phyloP scores from a whole-genome alignment of 2,113 vertebrate genomes.

The Odocoileus hemionus region DNA sequence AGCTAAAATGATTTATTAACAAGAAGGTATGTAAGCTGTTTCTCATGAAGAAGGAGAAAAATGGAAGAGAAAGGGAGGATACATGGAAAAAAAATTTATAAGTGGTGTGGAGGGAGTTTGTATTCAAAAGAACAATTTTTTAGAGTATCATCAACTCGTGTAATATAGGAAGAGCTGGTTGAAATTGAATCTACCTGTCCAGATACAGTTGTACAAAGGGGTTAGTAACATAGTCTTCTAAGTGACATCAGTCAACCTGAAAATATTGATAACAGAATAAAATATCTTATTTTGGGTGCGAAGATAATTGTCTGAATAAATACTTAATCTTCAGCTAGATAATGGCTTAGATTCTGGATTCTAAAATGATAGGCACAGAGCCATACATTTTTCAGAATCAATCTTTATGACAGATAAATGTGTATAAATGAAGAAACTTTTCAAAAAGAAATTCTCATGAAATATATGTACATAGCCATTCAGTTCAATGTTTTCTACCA shows the following conservation, averaged over 20 bases:
- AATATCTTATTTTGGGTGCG: neutral
- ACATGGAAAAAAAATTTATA: neutral
- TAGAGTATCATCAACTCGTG: neutral
- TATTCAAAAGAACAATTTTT: neutral
- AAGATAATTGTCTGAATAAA: neutral
- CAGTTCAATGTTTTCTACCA: neutral
- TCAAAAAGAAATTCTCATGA: neutral
- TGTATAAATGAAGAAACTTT: neutral
- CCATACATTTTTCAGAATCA: neutral
- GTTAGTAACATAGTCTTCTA: neutral
- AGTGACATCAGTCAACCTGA: neutral
- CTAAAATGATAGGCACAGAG: neutral
- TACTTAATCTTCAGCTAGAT: neutral
- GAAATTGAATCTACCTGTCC: neutral
- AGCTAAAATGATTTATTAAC: neutral
- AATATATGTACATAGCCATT: neutral
- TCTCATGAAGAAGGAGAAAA: neutral
- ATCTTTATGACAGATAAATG: neutral
- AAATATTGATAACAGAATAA: neutral
- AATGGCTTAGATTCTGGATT: neutral
- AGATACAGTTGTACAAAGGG: neutral
- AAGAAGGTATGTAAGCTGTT: neutral
- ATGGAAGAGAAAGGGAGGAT: neutral
- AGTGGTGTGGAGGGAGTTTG: neutral
- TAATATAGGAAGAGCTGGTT: neutral